Evolutionary conservation across 1,140 invertebrate genomes (phyloP).

Genomic region (Thaumatotibia leucotreta): DNA sequence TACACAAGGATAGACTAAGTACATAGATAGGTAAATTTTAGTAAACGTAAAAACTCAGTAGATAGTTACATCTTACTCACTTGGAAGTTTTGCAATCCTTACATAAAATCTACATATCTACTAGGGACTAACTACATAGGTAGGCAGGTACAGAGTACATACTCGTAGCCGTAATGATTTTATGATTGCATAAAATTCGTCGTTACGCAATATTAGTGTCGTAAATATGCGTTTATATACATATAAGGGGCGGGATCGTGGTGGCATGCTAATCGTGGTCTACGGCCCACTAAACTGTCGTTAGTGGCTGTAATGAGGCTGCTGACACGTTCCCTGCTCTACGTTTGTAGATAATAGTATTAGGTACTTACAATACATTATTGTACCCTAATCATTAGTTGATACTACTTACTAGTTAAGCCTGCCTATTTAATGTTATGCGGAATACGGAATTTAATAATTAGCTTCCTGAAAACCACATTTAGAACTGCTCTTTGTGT

Average conservation of each 20-base stretch:
- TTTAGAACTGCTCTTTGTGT: no score
- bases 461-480: not conserved
- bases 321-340: not conserved
- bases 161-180: slow-evolving; percentile 29
- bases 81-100: no score
- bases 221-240: slow-evolving; percentile 30
- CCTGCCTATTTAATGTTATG: no score
- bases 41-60: no score
- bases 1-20: no score
- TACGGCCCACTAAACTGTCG: slow-evolving; percentile 29
- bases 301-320: slow-evolving; percentile 38
- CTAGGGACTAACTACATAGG: slow-evolving; percentile 11
- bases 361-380: not conserved
- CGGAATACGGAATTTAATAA: no score
- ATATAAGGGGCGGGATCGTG: slow-evolving; percentile 12
- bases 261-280: slow-evolving; percentile 44
- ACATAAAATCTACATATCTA: no score
- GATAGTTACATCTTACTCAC: no score
- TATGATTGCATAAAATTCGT: slow-evolving; percentile 36
- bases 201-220: slow-evolving; percentile 27
- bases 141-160: no score
- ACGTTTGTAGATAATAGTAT: slow-evolving; percentile 3
- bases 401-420: no score
- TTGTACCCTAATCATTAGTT: not conserved
- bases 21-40: no score